Evolutionary conservation across 2,113 vertebrate genomes (phyloP), one percentile per base, ranked within the genome.

Genomic region (Cryptomyrus ogoouensis): DNA sequence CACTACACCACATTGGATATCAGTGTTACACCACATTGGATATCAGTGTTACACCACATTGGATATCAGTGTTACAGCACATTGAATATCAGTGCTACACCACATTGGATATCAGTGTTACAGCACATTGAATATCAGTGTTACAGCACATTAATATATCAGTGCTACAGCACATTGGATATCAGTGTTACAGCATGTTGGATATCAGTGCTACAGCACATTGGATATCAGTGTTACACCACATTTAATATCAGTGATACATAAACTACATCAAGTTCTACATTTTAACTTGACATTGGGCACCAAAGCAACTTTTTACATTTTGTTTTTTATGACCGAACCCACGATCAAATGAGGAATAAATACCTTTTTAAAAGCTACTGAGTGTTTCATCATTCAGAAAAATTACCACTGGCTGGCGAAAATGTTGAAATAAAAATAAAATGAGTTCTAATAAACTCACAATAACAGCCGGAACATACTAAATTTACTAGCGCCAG

Each of bases 401-500:
- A 84, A 84, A 84, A 84, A 84, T 47, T 42, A 84, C 83, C 83
- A 47, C 8, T 47, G 24, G 83, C 83, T 84, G 77, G 77, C 17
- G 19, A 83, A 44, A 42, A 83, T 84, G 35, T 42, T 42, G 74
- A 80, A 80, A 80, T 70, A 70, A 80, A 35, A 42, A 39, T 42
- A 42, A 35, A 80, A 80, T 84, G 39, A 24, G 42, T 46, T 84
- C 39, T 84, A 46, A 84, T 24, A 84, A 84, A 47, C 9, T 12
- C 44, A 84, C 83, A 46, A 46, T 24, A 84, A 84, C 9, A 24
- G 44, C 7, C 44, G 3, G 42, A 84, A 84, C 44, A 42, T 47
- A 46, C 83, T 5, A 46, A 27, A 53, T 35, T 87, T 31, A 56
- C n/a, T 56, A 31, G 12, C 31, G 4, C 15, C 27, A 87, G 35